Percentiles rank a stretch among this genome's conserved stretches.
Evolutionary conservation across 2,888 invertebrate species (phyloP).

Genomic region (Falcaria lacertinaria): DNA sequence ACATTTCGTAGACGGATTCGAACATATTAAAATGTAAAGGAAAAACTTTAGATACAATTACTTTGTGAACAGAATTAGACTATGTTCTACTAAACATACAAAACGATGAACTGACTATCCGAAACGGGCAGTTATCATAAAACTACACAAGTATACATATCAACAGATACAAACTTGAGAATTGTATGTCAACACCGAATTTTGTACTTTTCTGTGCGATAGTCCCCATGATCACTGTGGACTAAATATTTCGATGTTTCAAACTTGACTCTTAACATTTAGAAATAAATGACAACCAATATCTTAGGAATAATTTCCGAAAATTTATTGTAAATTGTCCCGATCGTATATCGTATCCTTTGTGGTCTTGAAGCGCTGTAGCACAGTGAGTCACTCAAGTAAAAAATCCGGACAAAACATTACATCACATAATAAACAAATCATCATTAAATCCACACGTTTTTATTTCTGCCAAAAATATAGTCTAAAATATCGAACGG

Average conservation of each 20-base stretch:
- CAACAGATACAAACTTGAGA: constrained; percentile 70
- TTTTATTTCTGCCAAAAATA: constrained; percentile 54
- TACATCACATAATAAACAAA: constrained; percentile 27
- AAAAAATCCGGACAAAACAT: constrained; percentile 65
- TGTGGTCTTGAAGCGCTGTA: constrained; percentile 68
- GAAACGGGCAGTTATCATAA: constrained; percentile 65
- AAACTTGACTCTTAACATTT: constrained; percentile 68
- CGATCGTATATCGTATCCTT: constrained; percentile 67
- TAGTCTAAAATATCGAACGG: constrained; percentile 63
- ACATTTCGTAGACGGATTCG: constrained; percentile 76
- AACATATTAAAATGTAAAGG: constrained; percentile 66
- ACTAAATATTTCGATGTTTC: constrained; percentile 78
- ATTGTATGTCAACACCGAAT: constrained; percentile 75
- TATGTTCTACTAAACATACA: constrained; percentile 64
- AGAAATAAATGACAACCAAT: constrained; percentile 73
- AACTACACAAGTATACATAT: constrained; percentile 66
- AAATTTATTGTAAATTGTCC: constrained; percentile 43
- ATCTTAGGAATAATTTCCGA: constrained; percentile 58
- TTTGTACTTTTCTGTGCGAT: constrained; percentile 76
- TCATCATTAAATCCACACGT: constrained; percentile 29
- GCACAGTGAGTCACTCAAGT: constrained; percentile 73
- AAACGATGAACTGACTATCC: constrained; percentile 63
- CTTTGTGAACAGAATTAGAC: constrained; percentile 59
- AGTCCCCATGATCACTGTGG: constrained; percentile 72
- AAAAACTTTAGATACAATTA: constrained; percentile 61